Evolutionary conservation across 2,113 vertebrate species (phyloP).

Genomic region (Ailuropoda melanoleuca): DNA sequence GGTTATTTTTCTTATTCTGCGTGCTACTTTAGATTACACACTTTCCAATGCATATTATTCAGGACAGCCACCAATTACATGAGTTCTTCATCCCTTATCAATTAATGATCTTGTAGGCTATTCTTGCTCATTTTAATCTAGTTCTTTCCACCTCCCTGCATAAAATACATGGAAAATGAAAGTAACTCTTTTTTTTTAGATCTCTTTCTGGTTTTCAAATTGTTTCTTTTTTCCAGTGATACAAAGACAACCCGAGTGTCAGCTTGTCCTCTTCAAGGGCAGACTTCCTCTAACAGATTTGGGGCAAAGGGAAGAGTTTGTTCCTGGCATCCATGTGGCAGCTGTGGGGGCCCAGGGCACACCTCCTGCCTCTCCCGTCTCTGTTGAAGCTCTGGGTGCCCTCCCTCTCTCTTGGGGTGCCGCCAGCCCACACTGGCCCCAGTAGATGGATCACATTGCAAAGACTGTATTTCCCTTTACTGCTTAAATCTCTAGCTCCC

Average conservation of each 20-base stretch:
- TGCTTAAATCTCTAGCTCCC: neutral
- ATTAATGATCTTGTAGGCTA: constrained; percentile 59
- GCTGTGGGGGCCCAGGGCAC: neutral
- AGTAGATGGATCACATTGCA: neutral
- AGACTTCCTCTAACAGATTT: neutral
- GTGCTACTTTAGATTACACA: constrained; percentile 33
- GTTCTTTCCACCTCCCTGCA: constrained; percentile 18
- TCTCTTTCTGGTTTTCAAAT: neutral
- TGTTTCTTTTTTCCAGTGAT: neutral
- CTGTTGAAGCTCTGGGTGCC: fast-evolving
- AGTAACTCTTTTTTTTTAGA: neutral
- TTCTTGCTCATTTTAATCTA: constrained; percentile 66
- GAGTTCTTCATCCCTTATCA: constrained; percentile 65
- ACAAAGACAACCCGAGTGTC: neutral
- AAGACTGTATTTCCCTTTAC: neutral
- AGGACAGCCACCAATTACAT: constrained; percentile 63
- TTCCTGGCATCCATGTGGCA: neutral
- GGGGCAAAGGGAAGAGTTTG: neutral
- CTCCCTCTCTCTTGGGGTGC: neutral
- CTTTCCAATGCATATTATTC: constrained; percentile 49
- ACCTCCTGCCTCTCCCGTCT: neutral
- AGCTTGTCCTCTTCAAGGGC: neutral
- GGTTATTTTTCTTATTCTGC: constrained; percentile 58
- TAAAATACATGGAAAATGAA: constrained; percentile 34
- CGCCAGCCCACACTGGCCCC: neutral